Evolutionary conservation across 2,113 vertebrate species (phyloP).

Genomic region (Odocoileus hemionus): DNA sequence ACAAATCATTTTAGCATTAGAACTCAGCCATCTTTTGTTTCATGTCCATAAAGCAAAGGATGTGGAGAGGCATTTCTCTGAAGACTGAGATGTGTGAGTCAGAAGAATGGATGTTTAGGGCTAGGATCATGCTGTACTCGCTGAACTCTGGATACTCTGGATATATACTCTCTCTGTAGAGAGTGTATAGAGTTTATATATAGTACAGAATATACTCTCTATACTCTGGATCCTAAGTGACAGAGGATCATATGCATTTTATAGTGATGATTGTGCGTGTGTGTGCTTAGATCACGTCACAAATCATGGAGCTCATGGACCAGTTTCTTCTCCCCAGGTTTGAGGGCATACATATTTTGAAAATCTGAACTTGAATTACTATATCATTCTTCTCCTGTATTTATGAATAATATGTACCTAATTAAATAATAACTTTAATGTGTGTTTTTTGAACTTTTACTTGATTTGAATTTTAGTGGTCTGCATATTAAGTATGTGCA

Average conservation of each 20-base stretch:
- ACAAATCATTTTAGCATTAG: background rate
- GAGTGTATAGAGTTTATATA: background rate
- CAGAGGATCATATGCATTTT: background rate
- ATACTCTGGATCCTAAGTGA: background rate
- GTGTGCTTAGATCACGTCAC: background rate
- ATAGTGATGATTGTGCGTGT: background rate
- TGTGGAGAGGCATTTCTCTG: background rate
- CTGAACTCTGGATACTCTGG: background rate
- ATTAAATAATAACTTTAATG: background rate
- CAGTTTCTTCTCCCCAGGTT: background rate
- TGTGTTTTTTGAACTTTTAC: background rate
- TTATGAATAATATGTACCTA: background rate
- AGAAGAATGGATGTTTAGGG: background rate
- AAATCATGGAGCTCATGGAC: background rate
- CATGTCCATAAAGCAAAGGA: background rate
- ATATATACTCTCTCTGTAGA: background rate
- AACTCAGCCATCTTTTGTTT: background rate
- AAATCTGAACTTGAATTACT: background rate
- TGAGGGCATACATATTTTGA: background rate
- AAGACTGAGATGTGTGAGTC: background rate
- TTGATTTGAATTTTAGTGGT: background rate
- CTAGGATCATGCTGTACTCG: background rate
- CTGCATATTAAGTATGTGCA: background rate
- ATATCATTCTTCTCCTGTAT: background rate
- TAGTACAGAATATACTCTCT: background rate